Evolutionary conservation across 1,140 invertebrate genomes (phyloP).

Genomic region (Tetramorium alpestre): DNA sequence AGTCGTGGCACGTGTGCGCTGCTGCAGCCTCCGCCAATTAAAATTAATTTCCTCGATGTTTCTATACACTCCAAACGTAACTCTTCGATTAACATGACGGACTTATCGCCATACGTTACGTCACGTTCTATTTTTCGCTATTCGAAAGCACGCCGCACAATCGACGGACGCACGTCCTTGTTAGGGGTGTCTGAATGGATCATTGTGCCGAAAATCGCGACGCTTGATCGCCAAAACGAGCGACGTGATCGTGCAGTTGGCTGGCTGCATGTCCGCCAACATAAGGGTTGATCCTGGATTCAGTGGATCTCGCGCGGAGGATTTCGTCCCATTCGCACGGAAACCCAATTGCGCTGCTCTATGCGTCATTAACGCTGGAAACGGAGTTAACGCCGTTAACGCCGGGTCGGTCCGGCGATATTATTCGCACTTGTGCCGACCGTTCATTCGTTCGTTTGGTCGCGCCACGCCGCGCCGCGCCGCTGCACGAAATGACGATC

Average conservation of each 20-base stretch:
- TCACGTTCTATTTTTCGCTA: neutral
- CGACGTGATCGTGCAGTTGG: constrained; percentile 18
- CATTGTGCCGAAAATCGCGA: constrained; percentile 64
- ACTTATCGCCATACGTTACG: neutral
- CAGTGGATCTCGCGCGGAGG: constrained; percentile 53
- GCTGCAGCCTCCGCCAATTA: neutral
- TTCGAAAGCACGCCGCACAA: neutral
- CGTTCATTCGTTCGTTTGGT: constrained; percentile 12
- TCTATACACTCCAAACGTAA: neutral
- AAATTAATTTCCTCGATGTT: neutral
- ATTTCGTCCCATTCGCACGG: constrained; percentile 68
- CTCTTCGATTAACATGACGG: neutral
- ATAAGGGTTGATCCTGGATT: constrained; percentile 65
- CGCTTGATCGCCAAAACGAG: constrained; percentile 54
- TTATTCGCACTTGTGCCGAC: constrained; percentile 74
- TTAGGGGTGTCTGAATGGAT: constrained; percentile 62
- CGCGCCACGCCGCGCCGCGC: neutral
- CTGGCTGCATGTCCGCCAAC: constrained; percentile 22
- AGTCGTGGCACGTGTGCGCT: neutral
- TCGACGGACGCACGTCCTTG: neutral
- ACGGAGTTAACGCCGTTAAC: constrained; percentile 81
- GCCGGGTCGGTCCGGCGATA: constrained; percentile 74
- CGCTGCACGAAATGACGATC: constrained; percentile 54
- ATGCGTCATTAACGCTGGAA: constrained; percentile 83
- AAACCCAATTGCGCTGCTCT: constrained; percentile 81